Evolutionary conservation across 2,797 vertebrate species (phyloP).

Genomic region (Sebastes trivittatus): DNA sequence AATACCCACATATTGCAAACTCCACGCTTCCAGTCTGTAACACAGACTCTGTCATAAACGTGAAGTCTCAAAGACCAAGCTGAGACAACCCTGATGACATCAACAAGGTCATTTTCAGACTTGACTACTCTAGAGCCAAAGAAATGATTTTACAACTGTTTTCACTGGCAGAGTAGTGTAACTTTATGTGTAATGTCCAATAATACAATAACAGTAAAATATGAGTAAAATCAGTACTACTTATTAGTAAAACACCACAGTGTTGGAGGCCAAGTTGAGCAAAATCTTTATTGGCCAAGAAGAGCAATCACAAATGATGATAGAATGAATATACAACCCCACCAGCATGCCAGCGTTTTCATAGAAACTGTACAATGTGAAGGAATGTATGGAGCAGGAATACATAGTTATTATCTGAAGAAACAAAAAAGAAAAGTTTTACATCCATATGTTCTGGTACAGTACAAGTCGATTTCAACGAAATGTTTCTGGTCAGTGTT

Average conservation of each 20-base stretch:
- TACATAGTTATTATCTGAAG: slow-evolving; percentile 29
- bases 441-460: slow-evolving; percentile 70
- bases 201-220: not conserved
- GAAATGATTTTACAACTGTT: not conserved
- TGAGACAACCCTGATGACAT: not conserved
- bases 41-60: not conserved
- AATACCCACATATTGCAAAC: not conserved
- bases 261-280: slow-evolving; percentile 57
- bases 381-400: slow-evolving; percentile 74
- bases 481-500: slow-evolving; percentile 27
- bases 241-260: not conserved
- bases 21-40: not conserved
- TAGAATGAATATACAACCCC: slow-evolving; percentile 77
- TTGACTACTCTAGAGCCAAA: too few species aligned
- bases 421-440: slow-evolving; percentile 39
- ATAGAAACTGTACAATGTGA: slow-evolving; percentile 80
- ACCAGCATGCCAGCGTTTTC: slow-evolving; percentile 79
- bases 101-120: not conserved
- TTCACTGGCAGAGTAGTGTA: not conserved
- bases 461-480: slow-evolving; percentile 56
- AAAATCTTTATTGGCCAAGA: slow-evolving; percentile 78
- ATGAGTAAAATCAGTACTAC: not conserved
- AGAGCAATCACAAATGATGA: slow-evolving; percentile 79
- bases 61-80: not conserved
- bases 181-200: not conserved